Percentiles rank a stretch among this genome's conserved stretches.
These are phyloP conservation scores for Pammene fasciana DNA, from an alignment of 2,888 invertebrate species.

Conservation along the genomic window DNA sequence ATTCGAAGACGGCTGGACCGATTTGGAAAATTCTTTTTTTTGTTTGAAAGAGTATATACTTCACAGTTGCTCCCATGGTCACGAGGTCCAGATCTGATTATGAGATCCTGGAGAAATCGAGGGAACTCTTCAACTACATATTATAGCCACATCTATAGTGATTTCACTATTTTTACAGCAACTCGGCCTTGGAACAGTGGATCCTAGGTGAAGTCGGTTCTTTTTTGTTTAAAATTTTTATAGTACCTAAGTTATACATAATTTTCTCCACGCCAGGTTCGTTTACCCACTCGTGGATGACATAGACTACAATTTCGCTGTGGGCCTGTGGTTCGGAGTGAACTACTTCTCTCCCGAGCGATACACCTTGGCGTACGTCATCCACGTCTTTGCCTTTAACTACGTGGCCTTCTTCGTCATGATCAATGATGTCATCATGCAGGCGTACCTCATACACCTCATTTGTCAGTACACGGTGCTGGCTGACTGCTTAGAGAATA, in stretches of 20 bases:
- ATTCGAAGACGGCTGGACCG: too few species aligned
- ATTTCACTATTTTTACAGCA: too few species aligned
- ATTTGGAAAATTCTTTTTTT: too few species aligned
- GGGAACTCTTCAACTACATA: too few species aligned
- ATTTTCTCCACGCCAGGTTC: constrained; percentile 41
- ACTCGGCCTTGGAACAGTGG: too few species aligned
- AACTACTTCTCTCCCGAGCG: constrained; percentile 41
- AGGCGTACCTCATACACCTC: constrained; percentile 44
- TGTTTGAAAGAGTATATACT: too few species aligned
- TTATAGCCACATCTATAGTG: too few species aligned
- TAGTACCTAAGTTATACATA: not conserved
- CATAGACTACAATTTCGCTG: constrained; percentile 45
- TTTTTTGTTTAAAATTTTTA: too few species aligned
- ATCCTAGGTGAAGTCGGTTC: too few species aligned
- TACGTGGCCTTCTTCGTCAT: constrained; percentile 45
- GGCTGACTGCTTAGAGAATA: constrained; percentile 45
- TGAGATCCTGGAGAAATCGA: too few species aligned
- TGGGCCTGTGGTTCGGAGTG: constrained; percentile 41
- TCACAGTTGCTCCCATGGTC: too few species aligned
- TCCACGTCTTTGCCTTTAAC: constrained; percentile 42
- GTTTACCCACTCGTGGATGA: constrained; percentile 46
- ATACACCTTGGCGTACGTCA: constrained; percentile 43
- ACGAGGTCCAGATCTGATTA: too few species aligned
- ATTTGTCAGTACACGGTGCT: constrained; percentile 46
- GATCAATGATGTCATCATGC: constrained; percentile 45